Percentiles rank a stretch among this genome's conserved stretches.
phyloP scores from a whole-genome alignment of 2,797 vertebrate genomes.

The Chaunax sp. region DNA sequence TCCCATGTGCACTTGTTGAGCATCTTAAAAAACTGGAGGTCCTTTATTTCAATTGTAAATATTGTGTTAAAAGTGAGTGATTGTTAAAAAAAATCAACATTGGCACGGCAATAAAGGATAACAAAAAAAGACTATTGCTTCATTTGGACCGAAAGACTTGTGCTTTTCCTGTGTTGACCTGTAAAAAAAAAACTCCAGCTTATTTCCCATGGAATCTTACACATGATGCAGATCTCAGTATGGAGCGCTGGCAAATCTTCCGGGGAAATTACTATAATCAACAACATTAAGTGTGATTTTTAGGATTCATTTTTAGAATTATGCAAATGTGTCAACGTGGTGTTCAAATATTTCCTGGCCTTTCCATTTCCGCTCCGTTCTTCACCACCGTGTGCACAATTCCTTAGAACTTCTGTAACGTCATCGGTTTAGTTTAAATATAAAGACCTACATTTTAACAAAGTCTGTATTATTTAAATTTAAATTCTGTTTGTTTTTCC shows the following conservation, averaged over 20 bases:
- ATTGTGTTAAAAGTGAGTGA: not conserved
- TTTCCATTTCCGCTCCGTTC: not conserved
- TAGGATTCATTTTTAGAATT: not conserved
- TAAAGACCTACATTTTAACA: not conserved
- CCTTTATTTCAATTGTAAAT: not conserved
- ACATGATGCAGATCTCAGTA: not conserved
- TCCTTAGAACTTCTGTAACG: not conserved
- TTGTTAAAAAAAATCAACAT: no score
- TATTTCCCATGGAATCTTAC: not conserved
- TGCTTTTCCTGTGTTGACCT: not conserved
- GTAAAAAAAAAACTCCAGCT: not conserved
- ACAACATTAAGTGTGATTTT: not conserved
- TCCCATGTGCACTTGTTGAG: not conserved
- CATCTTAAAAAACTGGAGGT: not conserved
- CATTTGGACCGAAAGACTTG: not conserved
- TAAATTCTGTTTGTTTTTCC: not conserved
- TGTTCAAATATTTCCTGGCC: slow-evolving; percentile 6
- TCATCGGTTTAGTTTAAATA: not conserved
- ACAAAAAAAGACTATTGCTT: not conserved
- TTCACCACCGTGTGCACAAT: not conserved
- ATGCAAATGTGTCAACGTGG: not conserved
- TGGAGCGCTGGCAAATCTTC: not conserved
- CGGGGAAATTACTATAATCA: slow-evolving; percentile 8
- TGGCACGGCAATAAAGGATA: no score
- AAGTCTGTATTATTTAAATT: not conserved